These are phyloP conservation scores for Mallateleia sp. DNA, from an alignment of 2,888 invertebrate genomes.

Conservation along the genomic window DNA sequence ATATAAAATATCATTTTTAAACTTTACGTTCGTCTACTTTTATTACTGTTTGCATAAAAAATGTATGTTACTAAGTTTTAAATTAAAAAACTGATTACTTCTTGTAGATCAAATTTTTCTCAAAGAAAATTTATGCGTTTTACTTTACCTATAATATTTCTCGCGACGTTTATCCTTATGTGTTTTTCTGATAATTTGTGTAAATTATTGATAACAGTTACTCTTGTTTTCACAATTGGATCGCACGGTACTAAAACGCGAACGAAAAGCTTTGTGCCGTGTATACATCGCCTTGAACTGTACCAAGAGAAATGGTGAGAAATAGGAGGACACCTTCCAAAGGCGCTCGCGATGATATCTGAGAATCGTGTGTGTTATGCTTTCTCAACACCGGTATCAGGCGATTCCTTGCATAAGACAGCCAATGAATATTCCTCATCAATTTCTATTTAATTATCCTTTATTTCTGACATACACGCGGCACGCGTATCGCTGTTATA, in stretches of 20 bases:
- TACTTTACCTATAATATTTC: too few relatives aligned
- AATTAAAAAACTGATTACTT: too few relatives aligned
- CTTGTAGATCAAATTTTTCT: too few relatives aligned
- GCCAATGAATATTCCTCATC: constrained; percentile 72
- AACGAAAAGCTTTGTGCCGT: not conserved
- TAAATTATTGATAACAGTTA: constrained; percentile 51
- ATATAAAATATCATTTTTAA: too few relatives aligned
- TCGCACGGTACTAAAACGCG: constrained; percentile 43
- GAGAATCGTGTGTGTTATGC: constrained; percentile 85
- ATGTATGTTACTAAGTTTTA: too few relatives aligned
- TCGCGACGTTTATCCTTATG: not conserved
- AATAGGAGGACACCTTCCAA: constrained; percentile 49
- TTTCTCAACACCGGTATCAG: constrained; percentile 86
- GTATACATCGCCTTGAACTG: constrained; percentile 47
- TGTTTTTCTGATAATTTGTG: constrained; percentile 24
- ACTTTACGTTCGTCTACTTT: too few relatives aligned
- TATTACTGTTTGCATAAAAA: too few relatives aligned
- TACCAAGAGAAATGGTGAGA: constrained; percentile 71
- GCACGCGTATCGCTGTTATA: constrained; percentile 10
- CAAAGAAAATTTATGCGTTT: too few relatives aligned
- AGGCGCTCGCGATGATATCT: constrained; percentile 77
- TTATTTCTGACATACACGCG: constrained; percentile 38
- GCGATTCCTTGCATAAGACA: constrained; percentile 82
- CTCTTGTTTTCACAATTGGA: constrained; percentile 58
- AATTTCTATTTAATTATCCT: constrained; percentile 79